A percentile compares a stretch with the other conserved stretches of the same genome.
phyloP scores from a whole-genome alignment of 2,113 vertebrate genomes.

The Cranoglanis bouderius region DNA sequence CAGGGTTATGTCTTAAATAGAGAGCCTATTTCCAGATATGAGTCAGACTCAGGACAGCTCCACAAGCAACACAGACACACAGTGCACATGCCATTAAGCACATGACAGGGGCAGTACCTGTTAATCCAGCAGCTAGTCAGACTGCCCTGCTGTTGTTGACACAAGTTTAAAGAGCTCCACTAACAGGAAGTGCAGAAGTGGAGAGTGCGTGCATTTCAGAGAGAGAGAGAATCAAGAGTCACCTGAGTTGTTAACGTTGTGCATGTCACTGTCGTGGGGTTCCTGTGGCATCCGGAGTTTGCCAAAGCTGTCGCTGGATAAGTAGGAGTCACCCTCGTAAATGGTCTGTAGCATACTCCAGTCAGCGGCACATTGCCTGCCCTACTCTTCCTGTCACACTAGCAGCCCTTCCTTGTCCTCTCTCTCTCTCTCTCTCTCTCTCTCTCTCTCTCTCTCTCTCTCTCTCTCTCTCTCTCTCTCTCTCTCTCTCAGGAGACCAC shows the following conservation, averaged over 20 bases:
- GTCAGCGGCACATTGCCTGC: constrained; percentile 82
- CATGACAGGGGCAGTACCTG: constrained; percentile 21
- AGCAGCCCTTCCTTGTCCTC: constrained; percentile 65
- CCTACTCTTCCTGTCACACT: constrained; percentile 78
- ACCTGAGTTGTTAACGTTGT: constrained; percentile 98
- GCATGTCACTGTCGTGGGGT: constrained; percentile 85
- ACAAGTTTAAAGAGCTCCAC: constrained; percentile 23
- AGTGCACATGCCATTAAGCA: not conserved
- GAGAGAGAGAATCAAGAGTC: constrained; percentile 64
- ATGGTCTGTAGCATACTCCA: constrained; percentile 99
- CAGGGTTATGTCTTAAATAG: not conserved
- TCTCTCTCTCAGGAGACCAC: constrained; percentile 53
- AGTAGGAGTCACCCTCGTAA: constrained; percentile 98
- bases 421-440: constrained; percentile 33
- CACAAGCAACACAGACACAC: not conserved
- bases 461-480: not conserved
- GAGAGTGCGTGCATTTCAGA: constrained; percentile 57
- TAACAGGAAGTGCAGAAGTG: constrained; percentile 41
- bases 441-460: constrained; percentile 56
- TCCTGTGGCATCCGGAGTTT: constrained; percentile 83
- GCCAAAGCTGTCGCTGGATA: constrained; percentile 91
- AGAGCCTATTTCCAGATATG: not conserved
- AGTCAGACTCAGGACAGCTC: not conserved
- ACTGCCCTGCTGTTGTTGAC: not conserved
- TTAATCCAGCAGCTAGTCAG: constrained; percentile 27